Evolutionary conservation across 1,140 invertebrate genomes (phyloP).

Genomic region (Cotesia glomerata): DNA sequence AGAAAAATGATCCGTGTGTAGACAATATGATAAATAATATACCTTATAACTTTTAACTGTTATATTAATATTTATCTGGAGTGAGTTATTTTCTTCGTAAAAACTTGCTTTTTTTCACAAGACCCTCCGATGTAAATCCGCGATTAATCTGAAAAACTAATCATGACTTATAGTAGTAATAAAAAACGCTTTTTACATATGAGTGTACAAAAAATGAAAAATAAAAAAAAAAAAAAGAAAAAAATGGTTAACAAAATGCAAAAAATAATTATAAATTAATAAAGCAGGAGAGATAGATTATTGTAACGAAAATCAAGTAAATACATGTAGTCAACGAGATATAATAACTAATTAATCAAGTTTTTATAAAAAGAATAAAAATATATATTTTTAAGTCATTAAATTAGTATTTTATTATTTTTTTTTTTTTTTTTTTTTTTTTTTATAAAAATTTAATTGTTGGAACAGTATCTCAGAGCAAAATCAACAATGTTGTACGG

Average conservation of each 20-base stretch:
- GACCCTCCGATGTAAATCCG: conserved; percentile 9
- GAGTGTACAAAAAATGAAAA: conserved; percentile 50
- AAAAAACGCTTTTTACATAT: conserved; percentile 41
- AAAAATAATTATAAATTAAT: conserved; percentile 11
- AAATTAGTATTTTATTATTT: neutral
- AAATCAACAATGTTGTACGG: conserved; percentile 23
- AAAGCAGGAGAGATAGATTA: neutral
- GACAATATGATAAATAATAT: too few relatives aligned
- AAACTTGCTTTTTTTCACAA: neutral
- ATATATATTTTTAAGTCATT: conserved; percentile 23
- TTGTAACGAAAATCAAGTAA: conserved; percentile 13
- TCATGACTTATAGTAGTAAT: conserved; percentile 31
- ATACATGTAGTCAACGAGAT: conserved; percentile 31
- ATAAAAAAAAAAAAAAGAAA: conserved; percentile 31
- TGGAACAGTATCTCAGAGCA: neutral
- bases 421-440: neutral
- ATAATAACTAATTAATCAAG: neutral
- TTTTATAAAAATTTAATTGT: neutral
- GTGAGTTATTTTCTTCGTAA: neutral
- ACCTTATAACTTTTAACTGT: neutral
- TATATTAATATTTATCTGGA: neutral
- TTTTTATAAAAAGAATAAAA: conserved; percentile 20
- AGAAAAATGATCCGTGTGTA: too few relatives aligned
- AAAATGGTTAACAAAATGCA: neutral
- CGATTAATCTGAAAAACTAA: conserved; percentile 25